Evolutionary conservation across 2,888 invertebrate genomes (phyloP).

Genomic region (Clusia tigrina): DNA sequence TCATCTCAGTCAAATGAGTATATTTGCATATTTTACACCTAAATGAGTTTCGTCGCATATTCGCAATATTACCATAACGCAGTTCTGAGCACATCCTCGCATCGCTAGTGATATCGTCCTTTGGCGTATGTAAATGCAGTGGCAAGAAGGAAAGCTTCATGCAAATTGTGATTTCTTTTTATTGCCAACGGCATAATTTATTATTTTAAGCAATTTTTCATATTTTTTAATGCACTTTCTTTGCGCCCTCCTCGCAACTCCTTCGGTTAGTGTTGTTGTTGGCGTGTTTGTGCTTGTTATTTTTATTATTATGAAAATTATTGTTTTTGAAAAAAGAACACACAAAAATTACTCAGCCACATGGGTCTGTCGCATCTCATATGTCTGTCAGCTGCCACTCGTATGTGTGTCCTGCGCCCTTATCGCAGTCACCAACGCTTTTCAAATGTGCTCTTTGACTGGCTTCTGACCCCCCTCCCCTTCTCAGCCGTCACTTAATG

Average conservation of each 20-base stretch:
- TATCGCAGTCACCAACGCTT: neutral
- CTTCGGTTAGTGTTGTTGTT: neutral
- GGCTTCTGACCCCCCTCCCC: too few species aligned
- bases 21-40: conserved; percentile 5
- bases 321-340: neutral
- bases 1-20: too few species aligned
- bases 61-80: neutral
- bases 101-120: neutral
- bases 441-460: neutral
- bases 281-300: neutral
- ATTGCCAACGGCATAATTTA: conserved; percentile 1
- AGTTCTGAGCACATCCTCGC: neutral
- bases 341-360: neutral
- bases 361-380: neutral
- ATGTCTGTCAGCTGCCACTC: neutral
- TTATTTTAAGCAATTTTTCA: neutral
- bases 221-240: neutral
- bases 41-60: neutral
- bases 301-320: neutral
- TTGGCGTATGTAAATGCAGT: neutral
- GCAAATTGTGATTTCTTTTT: conserved; percentile 1
- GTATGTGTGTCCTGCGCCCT: too few species aligned
- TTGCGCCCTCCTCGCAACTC: neutral
- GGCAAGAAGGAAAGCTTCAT: neutral
- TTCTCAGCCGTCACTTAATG: neutral